Conservation (phyloP, 1,140 invertebrate species). For the Apocrypta bakeri region DNA sequence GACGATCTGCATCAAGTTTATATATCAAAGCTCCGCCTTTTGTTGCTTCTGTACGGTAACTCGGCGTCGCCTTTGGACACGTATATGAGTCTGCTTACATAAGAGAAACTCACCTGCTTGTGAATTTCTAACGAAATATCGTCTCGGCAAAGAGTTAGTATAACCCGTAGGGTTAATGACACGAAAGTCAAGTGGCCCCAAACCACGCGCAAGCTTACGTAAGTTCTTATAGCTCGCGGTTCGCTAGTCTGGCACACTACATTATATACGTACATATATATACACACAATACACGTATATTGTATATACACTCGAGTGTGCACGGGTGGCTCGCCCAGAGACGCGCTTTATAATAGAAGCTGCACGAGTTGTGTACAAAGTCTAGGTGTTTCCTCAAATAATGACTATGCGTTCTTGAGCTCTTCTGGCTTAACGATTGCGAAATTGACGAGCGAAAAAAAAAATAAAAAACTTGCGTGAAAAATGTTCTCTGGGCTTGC, state of each 20-base stretch:
- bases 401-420: background rate
- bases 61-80: background rate
- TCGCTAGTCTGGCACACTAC: constrained; percentile 16
- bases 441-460: background rate
- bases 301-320: constrained; percentile 33
- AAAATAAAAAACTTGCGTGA: too few relatives aligned
- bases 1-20: background rate
- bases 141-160: constrained; percentile 51
- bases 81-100: constrained; percentile 53
- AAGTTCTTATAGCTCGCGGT: constrained; percentile 57
- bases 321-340: background rate
- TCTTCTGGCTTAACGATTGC: background rate
- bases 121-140: constrained; percentile 66
- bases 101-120: constrained; percentile 63
- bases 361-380: background rate
- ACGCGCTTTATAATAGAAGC: constrained; percentile 48
- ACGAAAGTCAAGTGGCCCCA: constrained; percentile 66
- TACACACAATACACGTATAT: too few relatives aligned
- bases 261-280: too few relatives aligned
- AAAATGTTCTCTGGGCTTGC: background rate
- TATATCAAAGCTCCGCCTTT: background rate
- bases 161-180: constrained; percentile 64
- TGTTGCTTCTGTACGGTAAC: background rate
- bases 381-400: background rate
- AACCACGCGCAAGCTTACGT: constrained; percentile 61